Base-by-base conservation (phyloP, 2,888 invertebrate genomes). In the Baccha elongata region DNA sequence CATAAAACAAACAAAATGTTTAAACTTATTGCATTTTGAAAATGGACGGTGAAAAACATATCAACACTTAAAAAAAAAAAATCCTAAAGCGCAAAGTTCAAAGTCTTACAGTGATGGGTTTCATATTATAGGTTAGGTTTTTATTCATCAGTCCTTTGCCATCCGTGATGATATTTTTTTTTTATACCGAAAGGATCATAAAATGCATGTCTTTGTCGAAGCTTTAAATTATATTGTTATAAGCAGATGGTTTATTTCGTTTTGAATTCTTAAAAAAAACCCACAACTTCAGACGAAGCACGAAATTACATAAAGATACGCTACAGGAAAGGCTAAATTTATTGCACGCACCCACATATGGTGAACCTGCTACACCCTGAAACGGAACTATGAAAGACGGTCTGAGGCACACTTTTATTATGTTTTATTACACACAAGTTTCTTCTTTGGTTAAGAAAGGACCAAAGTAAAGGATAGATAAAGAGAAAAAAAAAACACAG, bases 341-440 rank as follows among this genome's bases (percentile, higher is more conserved):
- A 19, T 60, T 44, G 26, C 19, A 42, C 52, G 35, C n/a, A 40
- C 44, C 48, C 52, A 42, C 60, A 67, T 60, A 52, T 44, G n/a
- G 58, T 58, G 32, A 35, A 42, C 50, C 19, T 17, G 17, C 17
- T 32, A 50, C n/a, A n/a, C n/a, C n/a, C 37, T 32, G 8, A 35
- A 32, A 17, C 23, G 19, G 32, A 46, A 67, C 74, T 68, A 60
- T 52, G 50, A 42, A 58, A 52, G 44, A 32, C 8, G 29, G 8
- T 40, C 46, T 60, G 23, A 58, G 35, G 44, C 74, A 58, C 21
- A 44, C 68, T 58, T 80, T 69, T 80, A 79, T 79, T 68, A 73
- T 73, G 62, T 79, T 79, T 79, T 73, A 73, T 64, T 79, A 68
- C 68, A 68, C 73, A 42, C 55, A 68, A 68, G 79, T 79, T 67